Evolutionary conservation across 1,140 invertebrate genomes (phyloP), one percentile per base, ranked within the genome.

Genomic region (Lepidurus arcticus): DNA sequence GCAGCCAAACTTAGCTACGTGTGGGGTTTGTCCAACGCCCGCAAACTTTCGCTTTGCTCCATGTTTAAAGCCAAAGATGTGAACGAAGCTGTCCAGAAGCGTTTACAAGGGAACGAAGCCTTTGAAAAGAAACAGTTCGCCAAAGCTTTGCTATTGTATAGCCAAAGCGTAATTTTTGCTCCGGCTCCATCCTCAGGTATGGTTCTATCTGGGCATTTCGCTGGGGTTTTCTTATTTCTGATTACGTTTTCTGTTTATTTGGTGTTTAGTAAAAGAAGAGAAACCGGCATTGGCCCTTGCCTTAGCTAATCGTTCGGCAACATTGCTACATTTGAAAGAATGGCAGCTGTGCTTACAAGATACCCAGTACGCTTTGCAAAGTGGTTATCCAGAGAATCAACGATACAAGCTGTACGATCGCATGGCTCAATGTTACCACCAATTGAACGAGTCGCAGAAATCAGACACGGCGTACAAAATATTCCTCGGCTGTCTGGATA

Each of bases 251-350:
- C 53, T 65, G 21, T 65, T 47, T 13, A 21, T 65, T 65, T 16
- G 16, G 53, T 8, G 4, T 16, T 21, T 16, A 65, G 53, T 13
- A 7, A 9, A 65, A 4, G 53, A 65, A 73, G 78, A 78, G 73
- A 42, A 16, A 34, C 80, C 83, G 82, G 90, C 94, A 73, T 82
- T 94, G 1, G 88, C 93, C 0, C 88, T 96, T 47, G 87, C 92
- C 1, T 88, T 92, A 80, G 94, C 93, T 6, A 98, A 97, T 85
- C 89, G 95, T 75, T 97, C 95, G 10, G 95, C 95, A 0, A 90
- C 92, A 0, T 86, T 95, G 7, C 94, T 92, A 83, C 93, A 96
- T 83, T 83, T 95, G 83, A 87, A 91, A 76, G 87, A 90, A 79
- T 91, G 90, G 84, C 86, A 91, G 81, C 85, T 89, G 26, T 87